Evolutionary conservation across 2,113 vertebrate genomes (phyloP).

Genomic region (Scomber colias): DNA sequence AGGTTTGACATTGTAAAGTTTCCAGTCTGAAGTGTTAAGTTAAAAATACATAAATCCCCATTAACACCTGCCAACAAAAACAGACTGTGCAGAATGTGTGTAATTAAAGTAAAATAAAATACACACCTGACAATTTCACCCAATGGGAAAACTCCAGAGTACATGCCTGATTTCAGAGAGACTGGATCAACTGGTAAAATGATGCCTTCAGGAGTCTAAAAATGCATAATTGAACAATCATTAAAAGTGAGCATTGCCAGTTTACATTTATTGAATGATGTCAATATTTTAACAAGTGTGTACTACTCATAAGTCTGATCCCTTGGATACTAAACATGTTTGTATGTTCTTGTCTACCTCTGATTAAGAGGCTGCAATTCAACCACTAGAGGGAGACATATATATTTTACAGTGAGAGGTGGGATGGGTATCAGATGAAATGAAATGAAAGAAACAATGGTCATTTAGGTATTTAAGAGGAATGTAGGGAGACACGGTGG

Average conservation of each 20-base stretch:
- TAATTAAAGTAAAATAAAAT: background rate
- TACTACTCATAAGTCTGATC: background rate
- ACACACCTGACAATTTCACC: constrained; percentile 73
- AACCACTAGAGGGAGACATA: background rate
- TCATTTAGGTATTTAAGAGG: no score
- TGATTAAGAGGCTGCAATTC: background rate
- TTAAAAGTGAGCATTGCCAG: background rate
- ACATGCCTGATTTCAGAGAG: constrained; percentile 58
- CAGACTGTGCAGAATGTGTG: background rate
- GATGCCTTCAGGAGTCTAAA: constrained; percentile 80
- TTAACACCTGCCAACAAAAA: background rate
- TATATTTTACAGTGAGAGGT: background rate
- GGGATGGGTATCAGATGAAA: no score
- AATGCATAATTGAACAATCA: background rate
- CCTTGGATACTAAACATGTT: background rate
- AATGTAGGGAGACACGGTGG: no score
- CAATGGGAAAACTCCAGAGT: constrained; percentile 62
- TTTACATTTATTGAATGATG: background rate
- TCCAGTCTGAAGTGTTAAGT: background rate
- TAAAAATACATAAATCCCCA: background rate
- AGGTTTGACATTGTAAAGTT: no score
- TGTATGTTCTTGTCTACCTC: background rate
- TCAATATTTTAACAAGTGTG: no score
- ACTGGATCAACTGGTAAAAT: constrained; percentile 53
- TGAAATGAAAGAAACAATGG: no score